Evolutionary conservation across 2,113 vertebrate species (phyloP), one percentile per base, ranked within the genome.

Genomic region (Eretmochelys imbricata): DNA sequence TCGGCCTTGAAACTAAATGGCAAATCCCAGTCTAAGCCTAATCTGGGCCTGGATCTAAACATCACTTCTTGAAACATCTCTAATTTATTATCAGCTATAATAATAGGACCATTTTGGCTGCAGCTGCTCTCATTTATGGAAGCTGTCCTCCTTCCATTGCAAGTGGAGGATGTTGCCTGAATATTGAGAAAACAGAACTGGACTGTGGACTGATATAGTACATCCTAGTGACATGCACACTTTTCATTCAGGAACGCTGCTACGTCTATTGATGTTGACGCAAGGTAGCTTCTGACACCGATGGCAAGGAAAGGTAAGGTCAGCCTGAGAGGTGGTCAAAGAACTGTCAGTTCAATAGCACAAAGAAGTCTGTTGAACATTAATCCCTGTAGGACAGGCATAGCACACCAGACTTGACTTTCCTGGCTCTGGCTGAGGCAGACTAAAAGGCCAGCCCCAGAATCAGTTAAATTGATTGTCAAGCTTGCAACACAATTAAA

Each of bases 151-250:
- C 80, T 89, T 94, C 93, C 90, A 78, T 1, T 88, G 85, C 85
- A 11, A 1, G 42, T 48, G 13, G 75, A 14, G 1, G 1, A 84
- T 79, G 79, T 89, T 62, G 65, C 24, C 75, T 90, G 94, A 96
- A 96, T 93, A 87, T 89, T 95, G 93, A 95, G 96, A 95, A 87
- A 50, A 55, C 82, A 94, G 65, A 95, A 79, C 50, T 5, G 50
- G 92, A 65, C 92, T 85, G 94, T 65, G 94, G 88, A n/a, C 59
- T 83, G 85, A 92, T 89, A 95, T 65, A 95, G 85, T 82, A 79
- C 88, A 38, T 86, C 89, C 91, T 55, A 72, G 76, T 87, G 88
- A 69, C 82, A 79, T 79, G 69, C 95, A 78, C 88, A 84, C 49
- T 81, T 93, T 95, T 94, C 87, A 93, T 86, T 85, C 92, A 84